Conservation (phyloP, 1,140 invertebrate species). For the Teleopsis dalmanni region DNA sequence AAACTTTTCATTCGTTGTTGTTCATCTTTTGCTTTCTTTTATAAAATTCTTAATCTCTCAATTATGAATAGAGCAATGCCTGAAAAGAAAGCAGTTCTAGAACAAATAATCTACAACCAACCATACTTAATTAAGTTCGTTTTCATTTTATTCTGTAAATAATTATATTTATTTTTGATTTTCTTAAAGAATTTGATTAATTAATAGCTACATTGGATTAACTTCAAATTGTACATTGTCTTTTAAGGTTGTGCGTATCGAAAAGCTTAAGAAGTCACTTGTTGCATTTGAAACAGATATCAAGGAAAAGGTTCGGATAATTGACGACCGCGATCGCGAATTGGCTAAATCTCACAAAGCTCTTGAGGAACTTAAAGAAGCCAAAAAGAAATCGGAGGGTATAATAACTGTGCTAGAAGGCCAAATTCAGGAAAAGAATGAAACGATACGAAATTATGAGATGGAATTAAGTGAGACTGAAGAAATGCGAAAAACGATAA, state of each 20-base stretch:
- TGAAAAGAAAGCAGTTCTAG: too few relatives aligned
- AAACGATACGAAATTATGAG: conserved; percentile 36
- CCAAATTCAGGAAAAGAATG: conserved; percentile 36
- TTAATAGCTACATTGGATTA: too few relatives aligned
- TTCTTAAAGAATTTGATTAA: not conserved
- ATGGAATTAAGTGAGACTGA: conserved; percentile 38
- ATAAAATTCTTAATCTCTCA: too few relatives aligned
- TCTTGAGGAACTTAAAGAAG: conserved; percentile 34
- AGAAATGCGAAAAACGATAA: conserved; percentile 39
- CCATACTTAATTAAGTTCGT: too few relatives aligned
- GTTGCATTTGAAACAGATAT: conserved; percentile 33
- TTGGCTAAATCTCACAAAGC: conserved; percentile 29
- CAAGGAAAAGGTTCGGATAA: conserved; percentile 31
- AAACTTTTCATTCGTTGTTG: too few relatives aligned
- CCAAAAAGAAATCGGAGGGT: conserved; percentile 35
- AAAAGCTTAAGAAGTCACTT: conserved; percentile 35
- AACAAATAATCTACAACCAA: too few relatives aligned
- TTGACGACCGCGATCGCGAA: conserved; percentile 32
- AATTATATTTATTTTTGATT: conserved; percentile 3
- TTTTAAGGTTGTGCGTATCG: conserved; percentile 28
- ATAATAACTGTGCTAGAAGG: conserved; percentile 32
- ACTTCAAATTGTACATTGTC: too few relatives aligned
- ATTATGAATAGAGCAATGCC: too few relatives aligned
- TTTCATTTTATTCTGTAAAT: too few relatives aligned
- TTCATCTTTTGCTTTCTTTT: too few relatives aligned